Conservation (phyloP, 37 sponge, comb jelly and placozoan genomes). For the Ephydatia muelleri region DNA sequence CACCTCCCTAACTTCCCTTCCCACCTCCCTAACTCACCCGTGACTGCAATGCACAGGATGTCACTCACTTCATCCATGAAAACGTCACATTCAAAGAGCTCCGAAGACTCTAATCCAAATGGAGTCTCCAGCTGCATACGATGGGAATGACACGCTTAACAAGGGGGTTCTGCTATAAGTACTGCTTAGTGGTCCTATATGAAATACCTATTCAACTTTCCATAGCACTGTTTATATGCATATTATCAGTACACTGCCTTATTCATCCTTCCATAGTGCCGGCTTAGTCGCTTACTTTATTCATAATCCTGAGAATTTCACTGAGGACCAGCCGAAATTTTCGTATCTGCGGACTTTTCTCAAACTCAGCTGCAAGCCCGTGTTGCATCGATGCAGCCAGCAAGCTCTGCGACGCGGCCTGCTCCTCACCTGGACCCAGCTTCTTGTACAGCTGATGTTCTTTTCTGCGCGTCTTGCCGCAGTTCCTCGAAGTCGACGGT, state of each 20-base stretch:
- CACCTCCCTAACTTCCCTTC: no score
- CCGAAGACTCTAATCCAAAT: conserved; percentile 54
- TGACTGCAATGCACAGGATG: conserved; percentile 63
- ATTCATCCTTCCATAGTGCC: neutral
- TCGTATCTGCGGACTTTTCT: conserved; percentile 37
- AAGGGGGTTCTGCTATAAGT: no score
- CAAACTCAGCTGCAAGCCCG: conserved; percentile 75
- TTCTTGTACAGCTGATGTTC: conserved; percentile 75
- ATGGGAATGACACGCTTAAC: no score
- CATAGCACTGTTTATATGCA: no score
- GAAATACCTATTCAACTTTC: no score
- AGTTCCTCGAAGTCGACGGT: conserved; percentile 46
- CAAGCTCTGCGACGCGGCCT: conserved; percentile 35
- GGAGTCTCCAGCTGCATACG: conserved; percentile 28
- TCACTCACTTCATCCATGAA: conserved; percentile 64
- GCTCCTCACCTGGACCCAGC: conserved; percentile 33
- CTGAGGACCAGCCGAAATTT: conserved; percentile 63
- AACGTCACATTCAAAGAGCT: conserved; percentile 78
- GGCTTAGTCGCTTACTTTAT: conserved; percentile 9
- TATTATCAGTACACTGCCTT: no score
- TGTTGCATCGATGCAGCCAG: conserved; percentile 29
- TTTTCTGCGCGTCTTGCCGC: conserved; percentile 54
- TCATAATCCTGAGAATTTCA: conserved; percentile 63
- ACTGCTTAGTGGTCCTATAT: no score
- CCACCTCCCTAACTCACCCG: conserved; percentile 61